Percentiles rank a stretch among this genome's conserved stretches.
phyloP scores from a whole-genome alignment of 1,140 invertebrate species.

The Trichonephila inaurata region DNA sequence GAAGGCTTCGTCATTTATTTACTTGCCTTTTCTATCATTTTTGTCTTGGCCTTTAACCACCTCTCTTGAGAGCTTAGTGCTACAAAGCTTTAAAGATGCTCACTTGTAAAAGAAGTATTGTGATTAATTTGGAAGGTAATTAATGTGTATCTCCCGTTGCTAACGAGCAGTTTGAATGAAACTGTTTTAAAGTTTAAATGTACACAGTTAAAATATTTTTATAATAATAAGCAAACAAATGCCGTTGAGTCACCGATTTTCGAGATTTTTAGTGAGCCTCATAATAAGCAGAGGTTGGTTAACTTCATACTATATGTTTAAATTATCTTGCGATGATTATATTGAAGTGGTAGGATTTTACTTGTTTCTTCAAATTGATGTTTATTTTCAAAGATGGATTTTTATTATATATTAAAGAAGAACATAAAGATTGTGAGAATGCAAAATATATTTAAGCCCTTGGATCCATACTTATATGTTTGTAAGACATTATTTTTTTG shows the following conservation, averaged over 20 bases:
- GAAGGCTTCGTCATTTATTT: constrained; percentile 14
- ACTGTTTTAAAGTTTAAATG: constrained; percentile 17
- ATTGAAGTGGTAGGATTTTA: too few relatives aligned
- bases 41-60: constrained; percentile 15
- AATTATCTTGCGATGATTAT: too few relatives aligned
- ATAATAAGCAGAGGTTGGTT: too few relatives aligned
- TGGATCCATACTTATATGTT: too few relatives aligned
- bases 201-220: background rate
- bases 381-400: too few relatives aligned
- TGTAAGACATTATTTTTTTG: too few relatives aligned
- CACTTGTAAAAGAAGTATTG: constrained; percentile 4
- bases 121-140: constrained; percentile 22
- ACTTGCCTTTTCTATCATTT: constrained; percentile 5
- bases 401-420: too few relatives aligned
- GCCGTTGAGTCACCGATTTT: background rate
- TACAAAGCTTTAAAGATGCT: constrained; percentile 27
- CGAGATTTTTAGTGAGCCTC: background rate
- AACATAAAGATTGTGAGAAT: too few relatives aligned
- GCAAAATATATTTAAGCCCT: too few relatives aligned
- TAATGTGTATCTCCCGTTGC: background rate
- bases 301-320: too few relatives aligned
- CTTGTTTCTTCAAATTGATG: too few relatives aligned
- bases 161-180: background rate
- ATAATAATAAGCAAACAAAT: background rate
- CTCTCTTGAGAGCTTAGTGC: background rate